Evolutionary conservation across 2,113 vertebrate genomes (phyloP), one percentile per base, ranked within the genome.

Genomic region (Arothron firmamentum): DNA sequence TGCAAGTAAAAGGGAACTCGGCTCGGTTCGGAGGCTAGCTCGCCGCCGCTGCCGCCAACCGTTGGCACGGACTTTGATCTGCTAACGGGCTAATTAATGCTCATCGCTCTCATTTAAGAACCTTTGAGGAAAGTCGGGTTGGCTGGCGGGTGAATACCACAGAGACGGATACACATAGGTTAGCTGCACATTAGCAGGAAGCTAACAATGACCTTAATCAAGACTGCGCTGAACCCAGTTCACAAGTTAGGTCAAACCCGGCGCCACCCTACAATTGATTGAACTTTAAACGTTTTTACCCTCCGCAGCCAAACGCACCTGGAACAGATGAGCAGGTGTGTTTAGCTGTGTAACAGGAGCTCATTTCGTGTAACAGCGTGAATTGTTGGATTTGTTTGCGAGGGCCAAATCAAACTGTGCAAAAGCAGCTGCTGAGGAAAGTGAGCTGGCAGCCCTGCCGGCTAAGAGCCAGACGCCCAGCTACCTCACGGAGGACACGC

Each of bases 1-100:
- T 85, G 85, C 83, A 88, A 80, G 78, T 77, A 61, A 70, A 81
- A 81, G 64, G 69, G 65, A 67, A 61, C 56, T 74, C 51, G 21
- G 59, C 65, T 76, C 4, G 43, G 75, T 64, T 73, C 65, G 73
- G 51, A 75, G 60, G 69, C 67, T 68, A 59, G 19, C 52, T 77
- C 75, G 31, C 62, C 45, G 78, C 67, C 75, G 31, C 62, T 41
- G 78, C 67, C 53, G 42, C 67, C 16, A 60, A 54, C 65, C 59
- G 54, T 52, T 63, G 75, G 70, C 61, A 68, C 81, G 21, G 52
- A 48, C 7, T 42, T 62, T 47, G 69, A 67, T 67, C 54, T 61
- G 59, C 62, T 58, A 38, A 45, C 54, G 16, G 19, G 59, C 59
- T 19, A 50, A 42, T 42, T 10, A 41, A 76, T 50, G 23, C 59